These are phyloP conservation scores for Pelmatolapia mariae DNA, from an alignment of 2,113 vertebrate genomes.

Conservation along the genomic window DNA sequence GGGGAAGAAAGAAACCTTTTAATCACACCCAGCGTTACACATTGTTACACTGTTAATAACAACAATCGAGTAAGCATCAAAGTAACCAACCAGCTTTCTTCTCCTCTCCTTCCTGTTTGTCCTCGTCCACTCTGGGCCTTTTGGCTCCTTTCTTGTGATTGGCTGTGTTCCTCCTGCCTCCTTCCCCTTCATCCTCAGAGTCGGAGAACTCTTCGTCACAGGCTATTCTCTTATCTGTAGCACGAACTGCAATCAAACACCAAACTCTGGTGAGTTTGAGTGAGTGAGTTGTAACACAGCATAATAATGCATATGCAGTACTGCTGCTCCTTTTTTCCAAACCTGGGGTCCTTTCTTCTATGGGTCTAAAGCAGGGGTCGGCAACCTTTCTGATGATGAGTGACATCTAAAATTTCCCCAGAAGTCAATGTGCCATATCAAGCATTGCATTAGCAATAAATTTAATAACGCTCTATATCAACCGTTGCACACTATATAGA, in stretches of 20 bases:
- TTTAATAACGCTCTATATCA: not conserved
- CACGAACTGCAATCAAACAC: constrained; percentile 75
- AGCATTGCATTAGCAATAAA: not conserved
- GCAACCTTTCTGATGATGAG: not conserved
- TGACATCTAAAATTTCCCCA: not conserved
- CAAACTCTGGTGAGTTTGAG: not conserved
- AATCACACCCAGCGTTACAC: not conserved
- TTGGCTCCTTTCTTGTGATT: constrained; percentile 89
- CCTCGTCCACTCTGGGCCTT: constrained; percentile 85
- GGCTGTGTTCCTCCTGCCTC: constrained; percentile 83
- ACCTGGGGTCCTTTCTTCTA: not conserved
- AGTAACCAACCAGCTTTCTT: constrained; percentile 82
- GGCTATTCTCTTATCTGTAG: constrained; percentile 90
- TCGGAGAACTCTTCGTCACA: constrained; percentile 94
- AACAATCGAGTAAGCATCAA: not conserved
- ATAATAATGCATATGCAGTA: not conserved
- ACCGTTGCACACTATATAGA: not conserved
- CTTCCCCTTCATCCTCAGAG: constrained; percentile 92
- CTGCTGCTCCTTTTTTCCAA: not conserved
- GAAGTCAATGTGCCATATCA: not conserved
- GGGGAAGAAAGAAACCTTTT: not conserved
- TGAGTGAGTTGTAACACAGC: not conserved
- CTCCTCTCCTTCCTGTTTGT: constrained; percentile 86
- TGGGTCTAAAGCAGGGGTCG: not conserved
- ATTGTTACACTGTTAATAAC: not conserved